Evolutionary conservation across 1,140 invertebrate species (phyloP), one percentile per base, ranked within the genome.

Genomic region (Dysdera silvatica): DNA sequence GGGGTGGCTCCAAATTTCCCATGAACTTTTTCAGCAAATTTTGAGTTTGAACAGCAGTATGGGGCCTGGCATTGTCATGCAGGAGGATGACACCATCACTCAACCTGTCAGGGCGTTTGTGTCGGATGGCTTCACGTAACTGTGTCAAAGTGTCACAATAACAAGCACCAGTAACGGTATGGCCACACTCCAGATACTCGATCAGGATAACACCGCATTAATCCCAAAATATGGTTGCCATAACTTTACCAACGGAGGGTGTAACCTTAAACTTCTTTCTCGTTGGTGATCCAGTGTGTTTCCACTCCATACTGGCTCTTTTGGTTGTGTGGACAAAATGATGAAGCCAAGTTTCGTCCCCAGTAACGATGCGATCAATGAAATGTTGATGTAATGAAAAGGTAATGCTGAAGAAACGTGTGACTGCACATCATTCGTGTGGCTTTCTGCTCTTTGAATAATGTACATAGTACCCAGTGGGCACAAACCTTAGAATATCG

Each of bases 51-150:
- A 18, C 3, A 54, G 68, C 69, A 47, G 60, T 64, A 66, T 76
- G 71, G n/a, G 68, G 71, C 31, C 71, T 65, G 14, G 71, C 67
- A 65, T 75, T 75, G 69, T 77, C 74, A 62, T 76, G 75, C 29
- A 71, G 54, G 26, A 72, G 55, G 29, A 68, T 54, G 14, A 72
- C 60, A 57, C 45, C 56, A 48, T 67, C 56, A 41, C 52, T 68
- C 54, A 71, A 48, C 26, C 59, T 31, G 40, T 52, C 65, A 12
- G 58, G 57, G 7, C 52, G 31, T 69, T 69, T 67, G 51, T 16
- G 3, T 43, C 37, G 26, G 35, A 56, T 56, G 20, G 18, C 54
- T 54, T 54, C 51, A 20, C 32, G 51, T 37, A 54, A 54, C 10
- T 20, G 35, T 37, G 51, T 23, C 8, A 54, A 37, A 32, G 18